Evolutionary conservation across 2,888 invertebrate genomes (phyloP), one percentile per base, ranked within the genome.

Genomic region (Griposia aprilina): DNA sequence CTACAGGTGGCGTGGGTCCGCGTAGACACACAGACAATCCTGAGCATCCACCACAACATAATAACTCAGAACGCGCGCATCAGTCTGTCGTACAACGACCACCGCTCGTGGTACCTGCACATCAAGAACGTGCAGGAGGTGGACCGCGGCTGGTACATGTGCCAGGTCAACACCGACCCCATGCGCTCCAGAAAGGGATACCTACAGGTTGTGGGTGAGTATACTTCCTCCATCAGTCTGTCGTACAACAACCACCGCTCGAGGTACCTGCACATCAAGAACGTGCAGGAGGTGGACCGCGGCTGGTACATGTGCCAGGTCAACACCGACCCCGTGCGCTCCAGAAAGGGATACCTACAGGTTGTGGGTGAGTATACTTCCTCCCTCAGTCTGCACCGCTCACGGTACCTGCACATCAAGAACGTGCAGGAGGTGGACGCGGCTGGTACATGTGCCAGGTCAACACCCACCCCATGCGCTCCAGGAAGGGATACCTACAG

Each of bases 391-490:
- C 30, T 36, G 30, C 99, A 99, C 93, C 98, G 99, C 77, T 98
- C 99, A 72, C 99, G 99, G 99, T 99, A 98, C 95, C 97, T 99
- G 84, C 99, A 99, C 93, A 98, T 99, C 94, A 98, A 98, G 94
- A 98, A 98, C 92, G 98, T 98, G 52, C 98, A 98, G 92, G 99
- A 99, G 94, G 97, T 98, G 66, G 99, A 99, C 95, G 99, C 3
- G 99, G 99, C 81, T 99, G 98, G 98, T 99, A 97, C 92, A 99
- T 99, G 99, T 99, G 99, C 93, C 99, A 99, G 95, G 98, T 99
- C 88, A 99, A 99, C 95, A 99, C 99, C 1, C 98, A 99, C 95
- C 99, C 99, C n/a, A 99, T 99, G 99, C 97, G 98, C 87, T 98
- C 98, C 81, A 97, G 98, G 77, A 98, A 98, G 93, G 99, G 99